Evolutionary conservation across 1,140 invertebrate genomes (phyloP).

Genomic region (Hirudo medicinalis): DNA sequence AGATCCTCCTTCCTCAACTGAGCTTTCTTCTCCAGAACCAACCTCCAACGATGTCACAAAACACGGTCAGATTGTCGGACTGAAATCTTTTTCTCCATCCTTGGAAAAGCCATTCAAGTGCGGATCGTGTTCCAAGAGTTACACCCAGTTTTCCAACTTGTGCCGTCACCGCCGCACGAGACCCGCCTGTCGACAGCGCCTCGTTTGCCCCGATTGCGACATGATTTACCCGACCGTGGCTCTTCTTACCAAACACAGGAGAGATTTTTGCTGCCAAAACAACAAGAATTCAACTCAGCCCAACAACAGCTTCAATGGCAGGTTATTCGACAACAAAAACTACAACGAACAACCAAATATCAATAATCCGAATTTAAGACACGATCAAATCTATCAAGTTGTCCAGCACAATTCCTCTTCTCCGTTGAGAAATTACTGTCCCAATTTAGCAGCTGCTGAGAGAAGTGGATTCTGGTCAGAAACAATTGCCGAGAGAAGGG

Average conservation of each 20-base stretch:
- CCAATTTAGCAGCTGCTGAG: too few species aligned
- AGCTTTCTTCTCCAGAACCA: too few species aligned
- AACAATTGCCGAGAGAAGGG: too few species aligned
- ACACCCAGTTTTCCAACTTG: constrained; percentile 98
- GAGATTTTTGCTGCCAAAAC: constrained; percentile 1
- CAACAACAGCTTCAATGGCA: neutral
- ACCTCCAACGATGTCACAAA: too few species aligned
- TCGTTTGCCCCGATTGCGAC: neutral
- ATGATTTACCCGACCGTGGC: neutral
- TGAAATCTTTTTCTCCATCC: constrained; percentile 8
- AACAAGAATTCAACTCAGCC: neutral
- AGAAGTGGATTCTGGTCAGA: too few species aligned
- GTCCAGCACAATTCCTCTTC: too few species aligned
- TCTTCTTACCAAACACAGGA: neutral
- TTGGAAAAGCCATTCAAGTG: constrained; percentile 89
- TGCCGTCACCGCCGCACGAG: constrained; percentile 60
- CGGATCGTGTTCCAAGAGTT: constrained; percentile 59
- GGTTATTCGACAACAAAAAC: neutral
- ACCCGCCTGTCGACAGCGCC: constrained; percentile 1
- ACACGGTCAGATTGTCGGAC: too few species aligned
- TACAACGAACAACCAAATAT: neutral
- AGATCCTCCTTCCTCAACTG: too few species aligned
- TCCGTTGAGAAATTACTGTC: too few species aligned
- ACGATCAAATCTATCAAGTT: too few species aligned
- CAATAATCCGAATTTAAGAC: neutral